Evolutionary conservation across 64 coral and sea anemone genomes (phyloP).

Genomic region (Pachyseris speciosa): DNA sequence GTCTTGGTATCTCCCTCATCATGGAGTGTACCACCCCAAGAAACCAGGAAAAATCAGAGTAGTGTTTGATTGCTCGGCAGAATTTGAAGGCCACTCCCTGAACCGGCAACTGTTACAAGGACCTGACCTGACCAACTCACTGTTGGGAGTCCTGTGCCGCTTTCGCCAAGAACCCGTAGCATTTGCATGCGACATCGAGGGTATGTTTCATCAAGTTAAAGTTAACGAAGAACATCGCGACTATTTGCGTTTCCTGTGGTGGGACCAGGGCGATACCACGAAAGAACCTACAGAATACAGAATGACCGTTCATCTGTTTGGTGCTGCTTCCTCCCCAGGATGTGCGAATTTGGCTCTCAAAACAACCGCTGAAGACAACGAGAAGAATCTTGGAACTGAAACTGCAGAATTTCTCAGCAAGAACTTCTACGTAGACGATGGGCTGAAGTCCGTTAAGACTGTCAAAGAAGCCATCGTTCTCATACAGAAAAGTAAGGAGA

Average conservation of each 20-base stretch:
- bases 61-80: no score
- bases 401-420: background rate
- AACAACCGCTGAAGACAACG: background rate
- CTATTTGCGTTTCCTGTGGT: slow-evolving; percentile 24
- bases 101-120: no score
- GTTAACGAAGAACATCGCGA: no score
- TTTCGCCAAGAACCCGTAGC: slow-evolving; percentile 29
- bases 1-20: slow-evolving; percentile 42
- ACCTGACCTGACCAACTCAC: slow-evolving; percentile 46
- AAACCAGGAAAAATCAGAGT: no score
- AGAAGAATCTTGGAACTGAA: background rate
- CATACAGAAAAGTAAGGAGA: background rate
- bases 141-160: slow-evolving; percentile 39
- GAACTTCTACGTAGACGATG: background rate
- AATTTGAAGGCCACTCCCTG: no score
- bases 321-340: slow-evolving; percentile 33
- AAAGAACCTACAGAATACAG: background rate
- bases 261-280: slow-evolving; percentile 7
- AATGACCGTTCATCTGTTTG: no score
- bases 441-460: background rate
- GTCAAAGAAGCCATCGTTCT: background rate
- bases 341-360: slow-evolving; percentile 28
- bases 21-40: no score
- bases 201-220: slow-evolving; percentile 27
- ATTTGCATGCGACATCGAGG: slow-evolving; percentile 45